Evolutionary conservation across 2,797 vertebrate genomes (phyloP), one percentile per base, ranked within the genome.

Genomic region (Phataginus tetradactyla): DNA sequence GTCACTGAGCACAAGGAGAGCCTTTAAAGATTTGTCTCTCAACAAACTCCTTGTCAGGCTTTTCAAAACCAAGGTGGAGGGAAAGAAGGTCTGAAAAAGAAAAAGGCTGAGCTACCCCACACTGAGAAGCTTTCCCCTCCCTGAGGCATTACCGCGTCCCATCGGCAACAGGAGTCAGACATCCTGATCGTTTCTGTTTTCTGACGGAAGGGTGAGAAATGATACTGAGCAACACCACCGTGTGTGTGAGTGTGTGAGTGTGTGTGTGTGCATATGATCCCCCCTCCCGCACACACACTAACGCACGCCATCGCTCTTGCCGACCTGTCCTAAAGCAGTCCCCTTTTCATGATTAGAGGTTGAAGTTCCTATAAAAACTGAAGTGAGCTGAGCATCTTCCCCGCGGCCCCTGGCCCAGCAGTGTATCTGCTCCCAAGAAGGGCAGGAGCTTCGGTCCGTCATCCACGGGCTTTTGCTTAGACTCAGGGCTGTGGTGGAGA

Each of bases 61-160:
- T 84, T 90, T 90, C 81, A 77, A 84, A 79, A 80, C 75, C 71
- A 64, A 90, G 39, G 69, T 34, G 32, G 61, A 39, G 45, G 42
- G 55, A 83, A 89, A 83, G 10, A 55, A 49, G 45, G 61, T 53
- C 81, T 64, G 78, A 29, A 45, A 83, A 79, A 74, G 32, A 55
- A 72, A 51, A 63, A 90, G 49, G 0, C 42, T 66, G 42, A 34
- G 39, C 78, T 20, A 39, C 14, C 61, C 1, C 51, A 86, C 32
- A 29, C 21, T 5, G 9, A 68, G 34, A 89, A 74, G 57, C 27
- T 32, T 57, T 85, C 51, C 49, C 53, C 59, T 45, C 5, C 14
- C 80, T 57, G 7, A 1, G 4, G 10, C 32, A 45, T 32, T 15
- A 25, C 9, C 6, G 7, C 4, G 25, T 37, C 29, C n/a, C 63